These are phyloP conservation scores for Chirona hameri DNA, from an alignment of 2,888 invertebrate species.

Conservation along the genomic window DNA sequence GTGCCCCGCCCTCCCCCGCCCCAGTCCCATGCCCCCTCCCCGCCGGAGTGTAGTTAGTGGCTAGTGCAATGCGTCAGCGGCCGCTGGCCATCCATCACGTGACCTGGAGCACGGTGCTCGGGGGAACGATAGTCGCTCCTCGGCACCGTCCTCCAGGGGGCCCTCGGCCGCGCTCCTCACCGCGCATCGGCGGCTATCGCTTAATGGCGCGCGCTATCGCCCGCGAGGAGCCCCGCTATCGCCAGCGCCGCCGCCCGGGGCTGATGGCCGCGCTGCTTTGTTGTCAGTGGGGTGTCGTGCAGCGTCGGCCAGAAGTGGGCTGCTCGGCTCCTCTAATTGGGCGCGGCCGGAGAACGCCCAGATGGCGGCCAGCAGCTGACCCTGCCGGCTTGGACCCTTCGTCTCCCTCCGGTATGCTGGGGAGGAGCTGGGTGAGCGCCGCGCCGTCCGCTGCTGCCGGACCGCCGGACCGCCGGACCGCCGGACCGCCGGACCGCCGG, in stretches of 20 bases:
- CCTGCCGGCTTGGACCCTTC: no score
- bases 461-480: no score
- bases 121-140: not conserved
- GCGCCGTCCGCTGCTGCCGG: no score
- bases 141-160: no score
- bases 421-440: not conserved
- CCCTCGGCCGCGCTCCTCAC: not conserved
- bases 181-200: not conserved
- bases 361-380: not conserved
- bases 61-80: not conserved
- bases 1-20: not conserved
- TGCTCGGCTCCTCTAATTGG: no score
- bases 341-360: not conserved
- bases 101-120: not conserved
- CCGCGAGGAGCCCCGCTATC: not conserved
- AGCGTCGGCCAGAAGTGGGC: not conserved
- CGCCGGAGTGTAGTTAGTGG: not conserved
- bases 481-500: not conserved
- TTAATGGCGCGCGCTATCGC: not conserved
- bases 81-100: not conserved
- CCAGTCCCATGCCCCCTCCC: not conserved
- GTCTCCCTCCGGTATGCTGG: not conserved
- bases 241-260: not conserved
- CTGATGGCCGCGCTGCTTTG: not conserved
- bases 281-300: not conserved